A percentile compares a stretch with the other conserved stretches of the same genome.
Evolutionary conservation across 2,797 vertebrate genomes (phyloP).

Genomic region (Columba guinea): DNA sequence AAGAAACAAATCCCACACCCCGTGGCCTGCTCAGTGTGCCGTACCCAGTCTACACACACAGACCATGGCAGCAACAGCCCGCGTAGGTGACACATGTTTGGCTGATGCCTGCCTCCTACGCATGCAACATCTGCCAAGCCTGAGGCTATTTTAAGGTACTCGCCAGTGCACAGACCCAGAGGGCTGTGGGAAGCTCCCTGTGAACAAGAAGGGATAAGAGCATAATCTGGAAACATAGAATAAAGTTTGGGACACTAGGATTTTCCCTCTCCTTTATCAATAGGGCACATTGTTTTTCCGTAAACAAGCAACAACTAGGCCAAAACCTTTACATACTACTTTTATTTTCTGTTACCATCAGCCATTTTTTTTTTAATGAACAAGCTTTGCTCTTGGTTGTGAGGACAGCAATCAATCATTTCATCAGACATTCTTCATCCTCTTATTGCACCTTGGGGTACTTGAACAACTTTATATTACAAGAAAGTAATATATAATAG

Average conservation of each 20-base stretch:
- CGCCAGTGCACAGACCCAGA: not conserved
- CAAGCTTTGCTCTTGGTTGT: not conserved
- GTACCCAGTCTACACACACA: not conserved
- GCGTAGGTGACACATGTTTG: rapidly evolving
- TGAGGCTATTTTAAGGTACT: not conserved
- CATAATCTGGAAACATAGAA: not conserved
- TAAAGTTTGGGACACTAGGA: not conserved
- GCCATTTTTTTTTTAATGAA: not conserved
- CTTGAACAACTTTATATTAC: not conserved
- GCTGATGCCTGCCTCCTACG: not conserved
- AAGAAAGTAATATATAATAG: not conserved
- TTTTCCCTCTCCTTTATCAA: not conserved
- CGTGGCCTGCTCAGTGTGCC: rapidly evolving
- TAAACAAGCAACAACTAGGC: not conserved
- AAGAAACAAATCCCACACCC: not conserved
- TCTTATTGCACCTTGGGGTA: not conserved
- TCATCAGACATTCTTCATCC: not conserved
- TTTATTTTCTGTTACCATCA: not conserved
- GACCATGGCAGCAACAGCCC: not conserved
- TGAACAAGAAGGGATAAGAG: not conserved
- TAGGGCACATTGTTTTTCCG: not conserved
- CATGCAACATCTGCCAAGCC: not conserved
- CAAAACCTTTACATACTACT: not conserved
- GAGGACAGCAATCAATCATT: not conserved
- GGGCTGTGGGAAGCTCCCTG: not conserved